These are phyloP conservation scores for Ptychobarbus kaznakovi DNA, from an alignment of 2,797 vertebrate species.

Conservation along the genomic window DNA sequence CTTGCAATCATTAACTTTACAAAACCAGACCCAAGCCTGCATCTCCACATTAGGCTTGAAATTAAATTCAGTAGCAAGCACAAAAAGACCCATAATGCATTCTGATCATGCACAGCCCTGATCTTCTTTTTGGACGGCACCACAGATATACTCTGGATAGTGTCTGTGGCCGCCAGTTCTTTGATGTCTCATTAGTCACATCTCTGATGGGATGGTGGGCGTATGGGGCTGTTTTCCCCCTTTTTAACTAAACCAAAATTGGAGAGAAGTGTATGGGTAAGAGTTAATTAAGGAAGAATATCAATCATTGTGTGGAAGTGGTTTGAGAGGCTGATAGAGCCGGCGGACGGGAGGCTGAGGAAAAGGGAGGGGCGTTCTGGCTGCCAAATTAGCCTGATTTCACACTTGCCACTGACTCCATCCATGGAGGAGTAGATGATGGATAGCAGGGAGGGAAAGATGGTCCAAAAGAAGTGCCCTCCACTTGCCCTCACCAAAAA, in stretches of 20 bases:
- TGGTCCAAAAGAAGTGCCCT: conserved; percentile 71
- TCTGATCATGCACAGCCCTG: conserved; percentile 27
- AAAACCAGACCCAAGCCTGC: conserved; percentile 37
- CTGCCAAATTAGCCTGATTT: conserved; percentile 82
- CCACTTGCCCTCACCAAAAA: conserved; percentile 64
- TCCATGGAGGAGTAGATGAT: conserved; percentile 77
- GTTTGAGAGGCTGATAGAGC: conserved; percentile 34
- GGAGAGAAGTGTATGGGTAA: conserved; percentile 65
- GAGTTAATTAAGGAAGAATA: conserved; percentile 79
- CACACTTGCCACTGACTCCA: conserved; percentile 79
- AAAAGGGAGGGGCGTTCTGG: conserved; percentile 69
- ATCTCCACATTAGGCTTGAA: conserved; percentile 18
- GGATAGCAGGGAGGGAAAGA: conserved; percentile 74
- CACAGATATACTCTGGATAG: conserved; percentile 15
- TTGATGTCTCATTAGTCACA: conserved; percentile 40
- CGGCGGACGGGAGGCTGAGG: conserved; percentile 37
- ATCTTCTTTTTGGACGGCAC: conserved; percentile 18
- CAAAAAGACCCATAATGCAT: conserved; percentile 41
- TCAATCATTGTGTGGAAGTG: conserved; percentile 73
- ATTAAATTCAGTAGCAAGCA: conserved; percentile 35
- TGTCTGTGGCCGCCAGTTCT: background rate
- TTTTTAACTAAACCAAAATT: conserved; percentile 48
- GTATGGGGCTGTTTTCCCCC: conserved; percentile 6
- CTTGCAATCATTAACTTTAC: conserved; percentile 33
- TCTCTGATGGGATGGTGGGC: conserved; percentile 40